phyloP scores from a whole-genome alignment of 2,113 vertebrate genomes.

The Equus przewalskii region DNA sequence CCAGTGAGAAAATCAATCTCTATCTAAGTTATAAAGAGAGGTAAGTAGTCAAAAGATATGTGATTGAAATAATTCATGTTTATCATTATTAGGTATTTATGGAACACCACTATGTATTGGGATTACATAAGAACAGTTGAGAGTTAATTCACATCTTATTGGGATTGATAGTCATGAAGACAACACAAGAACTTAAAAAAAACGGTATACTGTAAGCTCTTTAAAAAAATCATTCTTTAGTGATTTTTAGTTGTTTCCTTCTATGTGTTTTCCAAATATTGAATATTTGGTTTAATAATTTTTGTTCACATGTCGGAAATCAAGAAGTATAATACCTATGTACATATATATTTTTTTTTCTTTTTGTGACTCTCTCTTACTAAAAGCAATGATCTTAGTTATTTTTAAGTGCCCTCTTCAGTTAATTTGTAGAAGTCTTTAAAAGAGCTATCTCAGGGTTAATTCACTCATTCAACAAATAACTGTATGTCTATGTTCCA shows the following conservation, averaged over 20 bases:
- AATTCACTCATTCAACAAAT: background rate
- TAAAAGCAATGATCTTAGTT: background rate
- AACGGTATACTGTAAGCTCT: background rate
- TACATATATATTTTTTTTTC: background rate
- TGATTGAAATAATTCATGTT: background rate
- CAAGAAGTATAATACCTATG: background rate
- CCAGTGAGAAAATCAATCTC: background rate
- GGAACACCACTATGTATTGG: background rate
- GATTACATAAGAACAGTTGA: background rate
- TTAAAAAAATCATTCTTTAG: background rate
- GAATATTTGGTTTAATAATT: conserved; percentile 6
- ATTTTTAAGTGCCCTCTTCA: background rate
- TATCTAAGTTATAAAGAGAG: conserved; percentile 24
- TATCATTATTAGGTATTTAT: background rate
- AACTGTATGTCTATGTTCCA: background rate
- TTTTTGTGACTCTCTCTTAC: background rate
- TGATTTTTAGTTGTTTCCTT: conserved; percentile 6
- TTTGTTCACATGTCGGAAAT: conserved; percentile 1
- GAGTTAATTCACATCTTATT: background rate
- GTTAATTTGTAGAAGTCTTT: background rate
- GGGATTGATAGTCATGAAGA: background rate
- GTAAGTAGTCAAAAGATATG: background rate
- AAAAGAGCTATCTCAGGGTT: background rate
- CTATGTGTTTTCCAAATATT: background rate
- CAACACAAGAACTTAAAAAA: background rate